Evolutionary conservation across 2,888 invertebrate genomes (phyloP).

Genomic region (Pseudoips prasinana): DNA sequence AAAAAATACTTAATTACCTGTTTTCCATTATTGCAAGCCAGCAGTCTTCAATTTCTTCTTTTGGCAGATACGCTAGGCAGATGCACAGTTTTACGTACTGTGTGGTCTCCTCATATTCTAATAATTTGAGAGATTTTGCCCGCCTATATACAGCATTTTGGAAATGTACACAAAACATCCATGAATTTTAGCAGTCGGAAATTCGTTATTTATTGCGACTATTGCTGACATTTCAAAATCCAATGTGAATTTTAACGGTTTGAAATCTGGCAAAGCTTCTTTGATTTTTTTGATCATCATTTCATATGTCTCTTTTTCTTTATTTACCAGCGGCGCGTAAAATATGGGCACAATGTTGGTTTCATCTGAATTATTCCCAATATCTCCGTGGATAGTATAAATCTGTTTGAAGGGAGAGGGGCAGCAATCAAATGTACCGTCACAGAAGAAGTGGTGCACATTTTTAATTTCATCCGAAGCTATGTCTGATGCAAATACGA

Average conservation of each 20-base stretch:
- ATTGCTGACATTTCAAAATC: conserved; percentile 12
- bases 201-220: conserved; percentile 7
- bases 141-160: conserved; percentile 7
- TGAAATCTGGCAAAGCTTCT: conserved; percentile 8
- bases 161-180: conserved; percentile 13
- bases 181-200: conserved; percentile 6
- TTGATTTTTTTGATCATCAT: conserved; percentile 11
- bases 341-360: conserved; percentile 13
- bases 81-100: conserved; percentile 8
- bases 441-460: conserved; percentile 7
- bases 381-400: conserved; percentile 13
- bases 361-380: conserved; percentile 7
- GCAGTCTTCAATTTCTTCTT: conserved; percentile 13
- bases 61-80: conserved; percentile 10
- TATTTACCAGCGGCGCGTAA: conserved; percentile 10
- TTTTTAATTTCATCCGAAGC: conserved; percentile 7
- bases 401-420: conserved; percentile 10
- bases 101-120: conserved; percentile 9
- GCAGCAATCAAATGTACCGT: conserved; percentile 14
- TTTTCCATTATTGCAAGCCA: conserved; percentile 14
- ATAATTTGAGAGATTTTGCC: conserved; percentile 7
- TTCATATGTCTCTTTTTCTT: conserved; percentile 10
- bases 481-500: conserved; percentile 11
- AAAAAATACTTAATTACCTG: conserved; percentile 9
- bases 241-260: conserved; percentile 10